Conservation (phyloP, 2,113 vertebrate genomes). For the Sylvilagus bachmani region DNA sequence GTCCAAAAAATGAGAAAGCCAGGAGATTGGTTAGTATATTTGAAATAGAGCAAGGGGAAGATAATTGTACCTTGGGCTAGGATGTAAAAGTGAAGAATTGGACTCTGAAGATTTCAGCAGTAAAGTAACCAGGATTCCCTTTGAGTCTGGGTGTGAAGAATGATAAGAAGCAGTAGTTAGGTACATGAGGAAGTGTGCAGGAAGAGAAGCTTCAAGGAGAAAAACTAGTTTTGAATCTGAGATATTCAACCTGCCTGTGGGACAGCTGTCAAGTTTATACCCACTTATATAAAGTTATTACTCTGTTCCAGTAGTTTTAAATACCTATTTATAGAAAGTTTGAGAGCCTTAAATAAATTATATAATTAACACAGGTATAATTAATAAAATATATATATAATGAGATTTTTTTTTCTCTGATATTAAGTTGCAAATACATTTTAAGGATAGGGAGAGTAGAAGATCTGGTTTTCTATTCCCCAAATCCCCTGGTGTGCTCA, state of each 20-base stretch:
- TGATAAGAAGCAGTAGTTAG: not conserved
- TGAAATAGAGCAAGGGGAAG: not conserved
- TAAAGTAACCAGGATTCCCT: not conserved
- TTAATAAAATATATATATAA: too few species aligned
- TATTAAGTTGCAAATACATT: too few species aligned
- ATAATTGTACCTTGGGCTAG: not conserved
- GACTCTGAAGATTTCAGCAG: not conserved
- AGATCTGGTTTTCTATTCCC: not conserved
- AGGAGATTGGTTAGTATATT: not conserved
- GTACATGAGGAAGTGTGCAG: not conserved
- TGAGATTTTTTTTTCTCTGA: too few species aligned
- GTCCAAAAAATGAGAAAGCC: not conserved
- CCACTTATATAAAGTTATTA: not conserved
- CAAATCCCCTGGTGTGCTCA: not conserved
- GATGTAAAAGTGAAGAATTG: not conserved
- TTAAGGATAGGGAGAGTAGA: too few species aligned
- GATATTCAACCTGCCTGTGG: not conserved
- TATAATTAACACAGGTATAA: too few species aligned
- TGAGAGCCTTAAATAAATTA: too few species aligned
- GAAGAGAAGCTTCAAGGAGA: not conserved
- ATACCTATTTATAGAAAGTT: too few species aligned
- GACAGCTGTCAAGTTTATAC: not conserved
- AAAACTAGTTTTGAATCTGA: not conserved
- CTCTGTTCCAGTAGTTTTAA: conserved; percentile 1
- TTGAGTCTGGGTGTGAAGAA: not conserved